phyloP scores from a whole-genome alignment of 2,888 invertebrate species.

The Macaria notata region DNA sequence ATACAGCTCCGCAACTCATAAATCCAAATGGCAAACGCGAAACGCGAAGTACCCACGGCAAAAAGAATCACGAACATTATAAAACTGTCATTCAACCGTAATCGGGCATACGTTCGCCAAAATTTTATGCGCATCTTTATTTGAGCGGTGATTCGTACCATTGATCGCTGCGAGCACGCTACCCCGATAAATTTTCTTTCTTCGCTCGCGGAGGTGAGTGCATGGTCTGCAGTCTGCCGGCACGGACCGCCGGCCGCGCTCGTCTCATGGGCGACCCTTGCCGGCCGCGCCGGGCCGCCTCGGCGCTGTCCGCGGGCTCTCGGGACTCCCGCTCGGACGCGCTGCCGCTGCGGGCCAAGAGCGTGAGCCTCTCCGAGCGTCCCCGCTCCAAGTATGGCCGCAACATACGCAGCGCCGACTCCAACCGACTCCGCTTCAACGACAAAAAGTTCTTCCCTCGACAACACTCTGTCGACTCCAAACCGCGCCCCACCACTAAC shows the following conservation, averaged over 20 bases:
- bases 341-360: slow-evolving; percentile 63
- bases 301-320: slow-evolving; percentile 42
- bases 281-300: slow-evolving; percentile 38
- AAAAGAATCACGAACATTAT: slow-evolving; percentile 50
- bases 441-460: slow-evolving; percentile 54
- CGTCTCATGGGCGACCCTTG: slow-evolving; percentile 40
- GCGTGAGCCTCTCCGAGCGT: slow-evolving; percentile 64
- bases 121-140: slow-evolving; percentile 73
- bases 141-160: slow-evolving; percentile 55
- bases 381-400: slow-evolving; percentile 66
- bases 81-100: slow-evolving; percentile 48
- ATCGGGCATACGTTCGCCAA: slow-evolving; percentile 63
- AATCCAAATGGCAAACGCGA: slow-evolving; percentile 25
- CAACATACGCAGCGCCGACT: slow-evolving; percentile 61
- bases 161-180: slow-evolving; percentile 73
- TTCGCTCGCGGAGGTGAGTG: slow-evolving; percentile 55
- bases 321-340: slow-evolving; percentile 35
- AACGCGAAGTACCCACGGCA: slow-evolving; percentile 16
- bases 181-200: slow-evolving; percentile 76
- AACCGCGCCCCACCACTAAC: slow-evolving; percentile 39
- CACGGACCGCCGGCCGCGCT: slow-evolving; percentile 46
- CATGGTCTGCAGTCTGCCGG: slow-evolving; percentile 59
- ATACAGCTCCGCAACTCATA: slow-evolving; percentile 23
- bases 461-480: slow-evolving; percentile 40
- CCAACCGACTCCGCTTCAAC: slow-evolving; percentile 46